These are phyloP conservation scores for Teleogryllus oceanicus DNA, from an alignment of 2,888 invertebrate genomes.

Conservation along the genomic window DNA sequence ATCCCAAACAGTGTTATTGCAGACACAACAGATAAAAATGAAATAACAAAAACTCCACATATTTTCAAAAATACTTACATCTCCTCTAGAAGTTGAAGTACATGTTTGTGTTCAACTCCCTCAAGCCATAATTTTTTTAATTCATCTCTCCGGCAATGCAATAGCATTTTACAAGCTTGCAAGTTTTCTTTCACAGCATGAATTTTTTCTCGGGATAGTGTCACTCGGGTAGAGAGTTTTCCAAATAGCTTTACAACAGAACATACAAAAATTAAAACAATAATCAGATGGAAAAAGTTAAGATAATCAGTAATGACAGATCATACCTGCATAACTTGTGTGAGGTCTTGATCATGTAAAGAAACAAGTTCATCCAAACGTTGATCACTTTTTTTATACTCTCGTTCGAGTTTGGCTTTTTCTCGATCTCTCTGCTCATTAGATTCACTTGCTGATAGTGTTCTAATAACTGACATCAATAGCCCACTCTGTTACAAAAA, in stretches of 20 bases:
- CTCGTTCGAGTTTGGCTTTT: constrained; percentile 88
- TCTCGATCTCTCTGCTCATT: constrained; percentile 90
- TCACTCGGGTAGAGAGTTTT: constrained; percentile 70
- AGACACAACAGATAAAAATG: too few relatives aligned
- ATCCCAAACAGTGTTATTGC: too few relatives aligned
- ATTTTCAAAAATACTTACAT: constrained; percentile 58
- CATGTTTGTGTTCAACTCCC: constrained; percentile 92
- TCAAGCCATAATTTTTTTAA: constrained; percentile 91
- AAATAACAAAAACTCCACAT: too few relatives aligned
- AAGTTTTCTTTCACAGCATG: constrained; percentile 76
- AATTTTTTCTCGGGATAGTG: constrained; percentile 71
- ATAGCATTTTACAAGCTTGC: constrained; percentile 74
- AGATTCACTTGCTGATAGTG: constrained; percentile 89
- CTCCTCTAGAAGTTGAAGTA: constrained; percentile 81
- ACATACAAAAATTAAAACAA: not conserved
- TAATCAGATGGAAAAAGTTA: not conserved
- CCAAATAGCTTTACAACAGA: constrained; percentile 42
- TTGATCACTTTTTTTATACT: constrained; percentile 87
- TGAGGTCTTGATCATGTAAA: constrained; percentile 81
- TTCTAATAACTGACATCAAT: constrained; percentile 92
- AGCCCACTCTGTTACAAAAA: constrained; percentile 65
- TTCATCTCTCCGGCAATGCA: constrained; percentile 89
- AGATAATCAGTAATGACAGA: not conserved
- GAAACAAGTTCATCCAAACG: constrained; percentile 84
- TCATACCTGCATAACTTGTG: constrained; percentile 68